Evolutionary conservation across 2,888 invertebrate genomes (phyloP).

Genomic region (Balanococcus diminutus): DNA sequence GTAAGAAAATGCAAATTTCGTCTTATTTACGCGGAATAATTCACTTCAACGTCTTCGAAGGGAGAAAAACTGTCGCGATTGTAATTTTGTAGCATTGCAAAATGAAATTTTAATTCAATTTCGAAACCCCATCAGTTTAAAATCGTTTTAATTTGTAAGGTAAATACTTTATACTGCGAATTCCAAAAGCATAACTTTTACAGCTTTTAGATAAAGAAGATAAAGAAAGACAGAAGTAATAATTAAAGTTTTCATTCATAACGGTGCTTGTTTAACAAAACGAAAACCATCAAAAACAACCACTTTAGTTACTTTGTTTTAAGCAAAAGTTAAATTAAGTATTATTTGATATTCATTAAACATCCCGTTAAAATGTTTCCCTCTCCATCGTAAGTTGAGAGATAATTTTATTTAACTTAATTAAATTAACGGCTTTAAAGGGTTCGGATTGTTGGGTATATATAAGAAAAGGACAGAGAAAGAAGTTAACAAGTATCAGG

Average conservation of each 20-base stretch:
- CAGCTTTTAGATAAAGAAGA: constrained; percentile 39
- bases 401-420: constrained; percentile 53
- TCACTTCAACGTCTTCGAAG: too few relatives aligned
- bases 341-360: constrained; percentile 56
- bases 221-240: constrained; percentile 51
- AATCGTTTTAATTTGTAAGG: constrained; percentile 26
- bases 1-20: background rate
- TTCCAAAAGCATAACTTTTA: constrained; percentile 32
- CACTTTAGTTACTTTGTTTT: constrained; percentile 51
- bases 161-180: constrained; percentile 25
- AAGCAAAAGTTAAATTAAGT: constrained; percentile 55
- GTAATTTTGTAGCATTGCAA: background rate
- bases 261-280: constrained; percentile 50
- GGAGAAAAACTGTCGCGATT: background rate
- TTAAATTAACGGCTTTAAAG: constrained; percentile 51
- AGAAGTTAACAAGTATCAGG: constrained; percentile 48
- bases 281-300: constrained; percentile 52
- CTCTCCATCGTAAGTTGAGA: constrained; percentile 49
- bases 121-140: constrained; percentile 11
- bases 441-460: constrained; percentile 14
- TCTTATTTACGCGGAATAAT: background rate
- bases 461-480: constrained; percentile 34
- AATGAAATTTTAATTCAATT: constrained; percentile 36
- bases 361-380: constrained; percentile 52
- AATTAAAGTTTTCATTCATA: constrained; percentile 45